phyloP scores from a whole-genome alignment of 2,113 vertebrate species.

The Elanus axillaris region DNA sequence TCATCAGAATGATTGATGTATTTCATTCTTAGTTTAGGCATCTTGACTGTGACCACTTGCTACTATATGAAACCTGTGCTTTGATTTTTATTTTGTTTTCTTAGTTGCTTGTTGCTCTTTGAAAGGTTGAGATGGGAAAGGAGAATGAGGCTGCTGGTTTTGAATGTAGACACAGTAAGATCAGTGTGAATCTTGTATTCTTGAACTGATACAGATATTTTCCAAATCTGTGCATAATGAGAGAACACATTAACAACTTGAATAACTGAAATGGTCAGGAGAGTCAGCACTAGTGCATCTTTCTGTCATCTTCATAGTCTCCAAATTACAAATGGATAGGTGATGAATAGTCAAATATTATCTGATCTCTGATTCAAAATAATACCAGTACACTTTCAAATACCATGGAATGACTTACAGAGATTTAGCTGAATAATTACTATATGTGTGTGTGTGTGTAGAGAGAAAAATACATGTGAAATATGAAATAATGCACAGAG shows the following conservation, averaged over 20 bases:
- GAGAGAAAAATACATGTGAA: neutral
- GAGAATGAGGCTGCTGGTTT: neutral
- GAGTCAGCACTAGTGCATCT: constrained; percentile 18
- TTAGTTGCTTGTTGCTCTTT: neutral
- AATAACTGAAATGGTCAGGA: constrained; percentile 43
- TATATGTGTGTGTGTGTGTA: neutral
- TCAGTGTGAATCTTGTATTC: neutral
- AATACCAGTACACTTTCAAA: neutral
- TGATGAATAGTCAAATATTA: constrained; percentile 12
- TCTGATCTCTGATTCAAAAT: constrained; percentile 39
- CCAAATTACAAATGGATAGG: constrained; percentile 19
- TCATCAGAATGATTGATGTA: neutral
- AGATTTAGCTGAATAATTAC: constrained; percentile 29
- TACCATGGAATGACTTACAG: neutral
- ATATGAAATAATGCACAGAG: constrained; percentile 37
- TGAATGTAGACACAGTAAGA: neutral
- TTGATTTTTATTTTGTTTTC: neutral
- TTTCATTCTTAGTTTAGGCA: neutral
- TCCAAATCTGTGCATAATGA: constrained; percentile 39
- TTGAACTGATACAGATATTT: neutral
- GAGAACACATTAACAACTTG: constrained; percentile 2
- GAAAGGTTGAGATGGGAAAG: neutral
- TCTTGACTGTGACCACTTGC: neutral
- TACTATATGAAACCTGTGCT: neutral
- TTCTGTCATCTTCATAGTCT: constrained; percentile 31